phyloP scores from a whole-genome alignment of 1,140 invertebrate species.

The Lordiphosa collinella region DNA sequence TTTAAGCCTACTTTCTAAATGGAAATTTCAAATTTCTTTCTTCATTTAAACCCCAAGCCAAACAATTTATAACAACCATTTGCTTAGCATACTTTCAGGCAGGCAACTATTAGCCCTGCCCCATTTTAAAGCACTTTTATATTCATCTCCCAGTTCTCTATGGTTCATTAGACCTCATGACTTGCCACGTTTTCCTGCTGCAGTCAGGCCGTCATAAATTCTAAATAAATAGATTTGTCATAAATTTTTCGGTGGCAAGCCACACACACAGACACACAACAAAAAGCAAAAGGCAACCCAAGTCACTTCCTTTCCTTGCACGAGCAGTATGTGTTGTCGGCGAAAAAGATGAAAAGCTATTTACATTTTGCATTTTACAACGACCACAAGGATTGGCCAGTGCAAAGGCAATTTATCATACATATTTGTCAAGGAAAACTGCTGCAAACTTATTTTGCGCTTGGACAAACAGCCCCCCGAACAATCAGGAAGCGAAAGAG shows the following conservation, averaged over 20 bases:
- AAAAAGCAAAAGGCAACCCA: neutral
- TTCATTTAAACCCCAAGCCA: too few relatives aligned
- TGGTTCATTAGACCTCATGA: constrained; percentile 56
- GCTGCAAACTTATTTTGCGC: constrained; percentile 72
- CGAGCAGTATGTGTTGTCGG: constrained; percentile 6
- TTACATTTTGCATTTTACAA: constrained; percentile 64
- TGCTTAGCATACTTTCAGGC: too few relatives aligned
- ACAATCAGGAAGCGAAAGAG: neutral
- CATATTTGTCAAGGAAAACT: constrained; percentile 72
- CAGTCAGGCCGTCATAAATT: constrained; percentile 56
- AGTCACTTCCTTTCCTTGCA: constrained; percentile 10
- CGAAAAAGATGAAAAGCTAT: constrained; percentile 61
- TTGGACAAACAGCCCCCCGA: constrained; percentile 28
- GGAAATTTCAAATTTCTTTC: too few relatives aligned
- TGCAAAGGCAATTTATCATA: constrained; percentile 78
- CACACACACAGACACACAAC: constrained; percentile 10
- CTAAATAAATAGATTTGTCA: constrained; percentile 71
- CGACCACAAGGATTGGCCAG: constrained; percentile 33
- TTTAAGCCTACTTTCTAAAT: too few relatives aligned
- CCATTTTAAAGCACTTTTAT: too few relatives aligned
- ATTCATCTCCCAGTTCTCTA: neutral
- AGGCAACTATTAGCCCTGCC: too few relatives aligned
- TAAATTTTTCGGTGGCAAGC: constrained; percentile 40
- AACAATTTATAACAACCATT: too few relatives aligned
- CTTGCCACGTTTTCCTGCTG: constrained; percentile 31